phyloP scores from a whole-genome alignment of 2,888 invertebrate genomes.

The Iphiclides podalirius region DNA sequence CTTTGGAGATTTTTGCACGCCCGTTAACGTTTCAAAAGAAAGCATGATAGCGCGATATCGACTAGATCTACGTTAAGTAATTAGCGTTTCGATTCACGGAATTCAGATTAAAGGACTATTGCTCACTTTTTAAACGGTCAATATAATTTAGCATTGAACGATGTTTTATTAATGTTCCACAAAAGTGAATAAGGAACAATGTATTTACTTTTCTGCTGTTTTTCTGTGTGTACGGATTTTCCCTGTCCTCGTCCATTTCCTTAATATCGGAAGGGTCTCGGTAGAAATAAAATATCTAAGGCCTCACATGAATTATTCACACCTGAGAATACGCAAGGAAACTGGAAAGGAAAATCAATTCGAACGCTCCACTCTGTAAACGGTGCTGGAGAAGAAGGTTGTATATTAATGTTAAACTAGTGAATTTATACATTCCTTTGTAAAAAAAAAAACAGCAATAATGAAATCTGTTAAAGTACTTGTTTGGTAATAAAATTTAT shows the following conservation, averaged over 20 bases:
- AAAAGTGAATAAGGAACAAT: constrained; percentile 6
- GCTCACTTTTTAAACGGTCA: too few species aligned
- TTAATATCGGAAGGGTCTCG: constrained; percentile 49
- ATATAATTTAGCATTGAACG: too few species aligned
- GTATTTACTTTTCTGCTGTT: constrained; percentile 2
- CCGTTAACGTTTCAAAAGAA: too few species aligned
- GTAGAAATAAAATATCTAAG: constrained; percentile 55
- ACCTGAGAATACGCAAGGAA: constrained; percentile 35
- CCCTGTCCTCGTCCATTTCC: constrained; percentile 38
- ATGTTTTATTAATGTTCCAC: not conserved
- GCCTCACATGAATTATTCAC: constrained; percentile 63
- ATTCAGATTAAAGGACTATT: too few species aligned
- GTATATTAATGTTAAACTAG: constrained; percentile 27
- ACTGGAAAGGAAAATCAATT: constrained; percentile 41
- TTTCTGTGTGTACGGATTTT: constrained; percentile 7
- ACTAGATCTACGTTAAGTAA: too few species aligned
- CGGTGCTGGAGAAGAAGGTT: constrained; percentile 24
- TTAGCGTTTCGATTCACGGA: too few species aligned
- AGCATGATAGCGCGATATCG: too few species aligned
- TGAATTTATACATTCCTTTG: constrained; percentile 10
- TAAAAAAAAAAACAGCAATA: not conserved
- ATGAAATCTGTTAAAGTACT: constrained; percentile 28
- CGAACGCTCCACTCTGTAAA: constrained; percentile 21
- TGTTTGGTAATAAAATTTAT: constrained; percentile 53
- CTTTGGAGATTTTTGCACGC: not conserved